Evolutionary conservation across 2,113 vertebrate species (phyloP), one percentile per base, ranked within the genome.

Genomic region (Ondatra zibethicus): DNA sequence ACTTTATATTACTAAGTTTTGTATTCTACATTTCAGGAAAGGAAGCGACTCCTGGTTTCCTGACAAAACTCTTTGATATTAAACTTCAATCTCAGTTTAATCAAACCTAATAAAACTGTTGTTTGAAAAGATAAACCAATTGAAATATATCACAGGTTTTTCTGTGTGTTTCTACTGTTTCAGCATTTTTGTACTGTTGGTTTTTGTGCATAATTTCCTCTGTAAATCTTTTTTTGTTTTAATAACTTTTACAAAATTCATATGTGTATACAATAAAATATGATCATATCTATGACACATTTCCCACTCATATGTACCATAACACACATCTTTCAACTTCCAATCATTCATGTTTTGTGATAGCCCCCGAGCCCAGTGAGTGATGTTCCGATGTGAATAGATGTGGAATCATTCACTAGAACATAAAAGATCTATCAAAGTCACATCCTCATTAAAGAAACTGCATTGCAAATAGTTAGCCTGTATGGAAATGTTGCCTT

Each of bases 31-130:
- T 96, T 96, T 92, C 31, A 91, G 61, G 93, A 89, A 68, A n/a
- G 55, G 47, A 58, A 13, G 5, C 66, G 17, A 68, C 7, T 70
- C 17, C 9, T 90, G 84, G 27, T 1, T 21, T 87, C 68, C 36
- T 58, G 16, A 92, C 8, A 66, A 25, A 25, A 45, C 7, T 91
- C 77, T 97, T 95, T 92, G 91, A 89, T 94, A 92, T 93, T 97
- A 92, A 88, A 88, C 93, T 95, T 14, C 47, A 80, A 93, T 76
- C 5, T 95, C 14, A 45, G 47, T 93, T 92, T 47, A 90, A 88
- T 84, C 73, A 73, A 87, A 82, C 16, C 63, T 70, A 87, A 63
- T 87, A 93, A 55, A 77, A 91, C 12, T 92, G 3, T 33, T 66
- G 42, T 91, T n/a, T 93, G 76, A 47, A 82, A 91, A 94, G 81